phyloP scores from a whole-genome alignment of 2,797 vertebrate genomes.

The Protonibea diacanthus region DNA sequence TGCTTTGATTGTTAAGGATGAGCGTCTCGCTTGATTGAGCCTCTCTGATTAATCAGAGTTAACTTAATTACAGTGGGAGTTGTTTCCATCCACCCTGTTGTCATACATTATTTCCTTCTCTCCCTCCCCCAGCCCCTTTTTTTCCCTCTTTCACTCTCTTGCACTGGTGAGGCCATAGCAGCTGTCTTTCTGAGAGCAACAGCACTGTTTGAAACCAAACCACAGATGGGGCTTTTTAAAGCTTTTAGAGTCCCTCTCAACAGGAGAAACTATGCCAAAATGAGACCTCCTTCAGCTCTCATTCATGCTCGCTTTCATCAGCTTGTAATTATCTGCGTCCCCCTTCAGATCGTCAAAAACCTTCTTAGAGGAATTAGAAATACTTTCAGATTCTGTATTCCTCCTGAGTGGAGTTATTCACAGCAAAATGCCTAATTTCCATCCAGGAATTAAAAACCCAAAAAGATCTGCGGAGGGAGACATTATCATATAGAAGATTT shows the following conservation, averaged over 20 bases:
- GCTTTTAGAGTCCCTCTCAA: constrained; percentile 46
- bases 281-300: constrained; percentile 14
- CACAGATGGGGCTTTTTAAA: constrained; percentile 57
- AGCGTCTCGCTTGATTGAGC: constrained; percentile 55
- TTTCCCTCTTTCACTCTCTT: constrained; percentile 28
- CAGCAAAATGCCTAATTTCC: neutral
- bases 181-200: constrained; percentile 26
- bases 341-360: constrained; percentile 13
- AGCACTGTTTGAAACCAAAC: constrained; percentile 61
- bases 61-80: constrained; percentile 70
- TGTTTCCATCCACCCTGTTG: constrained; percentile 65
- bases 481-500: constrained; percentile 42
- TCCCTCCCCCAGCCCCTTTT: constrained; percentile 29
- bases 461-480: constrained; percentile 8
- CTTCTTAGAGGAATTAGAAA: neutral
- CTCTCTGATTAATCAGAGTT: constrained; percentile 64
- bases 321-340: constrained; percentile 26
- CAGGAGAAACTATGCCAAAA: constrained; percentile 31
- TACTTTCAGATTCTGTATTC: constrained; percentile 23
- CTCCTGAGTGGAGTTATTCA: neutral
- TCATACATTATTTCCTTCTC: constrained; percentile 49
- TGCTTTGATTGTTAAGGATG: constrained; percentile 47
- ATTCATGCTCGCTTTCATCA: constrained; percentile 1
- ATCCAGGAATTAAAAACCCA: neutral
- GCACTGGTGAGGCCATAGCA: neutral